Base-by-base conservation (phyloP, 30 jellyfish, hydroid and myxozoan genomes). In the Pseudorhiza aurosa region DNA sequence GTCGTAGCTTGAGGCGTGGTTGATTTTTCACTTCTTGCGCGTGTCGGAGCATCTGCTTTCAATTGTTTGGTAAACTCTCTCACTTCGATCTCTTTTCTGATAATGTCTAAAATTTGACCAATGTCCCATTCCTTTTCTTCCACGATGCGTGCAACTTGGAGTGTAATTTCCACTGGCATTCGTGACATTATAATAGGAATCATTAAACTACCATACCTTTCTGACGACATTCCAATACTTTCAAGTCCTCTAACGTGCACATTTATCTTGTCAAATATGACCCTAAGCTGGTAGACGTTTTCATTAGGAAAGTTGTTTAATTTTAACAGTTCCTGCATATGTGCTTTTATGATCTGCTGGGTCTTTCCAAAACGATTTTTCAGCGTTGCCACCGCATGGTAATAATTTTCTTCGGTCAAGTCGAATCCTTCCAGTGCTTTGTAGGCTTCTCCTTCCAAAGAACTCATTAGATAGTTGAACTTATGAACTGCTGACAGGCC, bases 371-470 rank as follows among this genome's bases (percentile, higher is more conserved):
- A 59, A 11, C 74, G 42, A 28, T 28, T 59, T 43, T 42, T 70
- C 70, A 70, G 36, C 5, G 70, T 50, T 30, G 19, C 64, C 8
- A 50, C 24, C 24, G 87, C 87, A 6, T 74, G 44, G 9, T 55
- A 8, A 28, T 74, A 74, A 35, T 74, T 74, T 74, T 74, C 64
- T 15, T 24, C 71, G 30, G 71, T 45, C 4, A 71, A 4, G 2
- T 44, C 69, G 9, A 71, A 15, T 2, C 85, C 85, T 28, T 71
- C 85, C 40, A 71, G 25, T 2, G 85, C 85, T 26, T 45, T 71
- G 58, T 43, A 71, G 31, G 77, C 76, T 15, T 53, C 17, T 27
- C 87, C 87, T 74, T 74, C 87, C 51, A 74, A 45, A 3, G 77
- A 74, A 50, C 30, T 10, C 44, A 74, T 51, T 4, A 74, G 76